Percentiles rank a stretch among this genome's conserved stretches.
These are phyloP conservation scores for Plusia festucae DNA, from an alignment of 2,888 invertebrate genomes.

Conservation along the genomic window DNA sequence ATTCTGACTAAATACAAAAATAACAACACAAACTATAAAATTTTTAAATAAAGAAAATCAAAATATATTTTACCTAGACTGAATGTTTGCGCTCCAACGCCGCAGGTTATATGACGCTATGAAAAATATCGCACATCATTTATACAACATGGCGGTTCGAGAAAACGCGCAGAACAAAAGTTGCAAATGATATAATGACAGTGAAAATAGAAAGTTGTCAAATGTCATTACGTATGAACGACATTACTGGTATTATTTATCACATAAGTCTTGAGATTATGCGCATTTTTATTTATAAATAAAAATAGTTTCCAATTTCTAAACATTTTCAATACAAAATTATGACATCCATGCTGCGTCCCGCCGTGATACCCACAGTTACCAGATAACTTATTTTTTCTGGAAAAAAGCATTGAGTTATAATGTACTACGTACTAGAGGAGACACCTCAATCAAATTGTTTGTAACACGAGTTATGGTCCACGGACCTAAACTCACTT, in stretches of 20 bases:
- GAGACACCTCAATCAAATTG: too few species aligned
- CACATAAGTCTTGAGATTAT: slow-evolving; percentile 26
- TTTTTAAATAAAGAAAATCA: slow-evolving; percentile 26
- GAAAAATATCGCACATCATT: slow-evolving; percentile 57
- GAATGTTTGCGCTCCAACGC: slow-evolving; percentile 44
- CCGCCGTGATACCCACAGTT: too few species aligned
- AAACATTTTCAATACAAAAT: too few species aligned
- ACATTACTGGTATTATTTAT: slow-evolving; percentile 39
- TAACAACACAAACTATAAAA: slow-evolving; percentile 3
- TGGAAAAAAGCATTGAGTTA: too few species aligned
- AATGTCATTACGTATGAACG: slow-evolving; percentile 42
- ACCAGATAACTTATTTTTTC: too few species aligned
- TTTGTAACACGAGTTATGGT: too few species aligned
- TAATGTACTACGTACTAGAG: too few species aligned
- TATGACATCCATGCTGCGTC: too few species aligned
- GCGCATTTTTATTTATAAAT: slow-evolving; percentile 13
- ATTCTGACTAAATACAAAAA: not conserved
- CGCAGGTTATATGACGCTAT: slow-evolving; percentile 61
- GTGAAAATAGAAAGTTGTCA: slow-evolving; percentile 68
- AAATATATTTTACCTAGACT: slow-evolving; percentile 16
- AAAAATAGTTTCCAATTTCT: slow-evolving; percentile 29
- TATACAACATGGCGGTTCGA: slow-evolving; percentile 55
- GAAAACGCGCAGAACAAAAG: slow-evolving; percentile 56
- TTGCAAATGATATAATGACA: slow-evolving; percentile 52
- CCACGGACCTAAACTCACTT: too few species aligned